phyloP scores from a whole-genome alignment of 1,140 invertebrate species.

The Temnothorax longispinosus region DNA sequence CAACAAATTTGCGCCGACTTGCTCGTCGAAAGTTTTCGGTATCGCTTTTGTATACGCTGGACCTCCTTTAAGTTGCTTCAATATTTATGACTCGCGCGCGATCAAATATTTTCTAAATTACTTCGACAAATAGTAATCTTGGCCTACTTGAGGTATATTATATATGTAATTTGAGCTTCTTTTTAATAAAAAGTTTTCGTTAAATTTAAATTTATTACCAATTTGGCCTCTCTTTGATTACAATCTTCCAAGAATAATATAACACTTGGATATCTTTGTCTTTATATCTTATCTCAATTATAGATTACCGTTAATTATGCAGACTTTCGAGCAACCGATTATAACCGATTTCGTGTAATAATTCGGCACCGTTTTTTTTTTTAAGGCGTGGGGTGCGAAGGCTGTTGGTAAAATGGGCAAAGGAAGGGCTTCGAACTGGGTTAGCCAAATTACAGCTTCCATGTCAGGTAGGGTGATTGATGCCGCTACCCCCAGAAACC shows the following conservation, averaged over 20 bases:
- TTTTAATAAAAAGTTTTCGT: not conserved
- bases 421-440: constrained; percentile 71
- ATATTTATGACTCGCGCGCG: constrained; percentile 12
- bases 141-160: not conserved
- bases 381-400: constrained; percentile 67
- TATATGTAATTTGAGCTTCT: not conserved
- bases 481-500: constrained; percentile 74
- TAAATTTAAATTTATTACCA: not conserved
- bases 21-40: constrained; percentile 41
- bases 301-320: constrained; percentile 71
- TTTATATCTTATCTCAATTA: not conserved
- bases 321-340: constrained; percentile 66
- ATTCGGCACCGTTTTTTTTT: constrained; percentile 66
- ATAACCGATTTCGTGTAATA: constrained; percentile 76
- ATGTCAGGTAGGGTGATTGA: constrained; percentile 84
- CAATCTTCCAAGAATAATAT: not conserved
- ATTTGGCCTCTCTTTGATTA: not conserved
- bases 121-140: constrained; percentile 4
- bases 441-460: constrained; percentile 86
- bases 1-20: constrained; percentile 65
- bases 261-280: not conserved
- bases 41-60: constrained; percentile 38
- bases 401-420: constrained; percentile 70
- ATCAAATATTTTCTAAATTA: constrained; percentile 1
- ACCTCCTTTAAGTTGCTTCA: not conserved